Conservation (phyloP, 2,888 invertebrate species). For the Drosophila parthenogenetica region DNA sequence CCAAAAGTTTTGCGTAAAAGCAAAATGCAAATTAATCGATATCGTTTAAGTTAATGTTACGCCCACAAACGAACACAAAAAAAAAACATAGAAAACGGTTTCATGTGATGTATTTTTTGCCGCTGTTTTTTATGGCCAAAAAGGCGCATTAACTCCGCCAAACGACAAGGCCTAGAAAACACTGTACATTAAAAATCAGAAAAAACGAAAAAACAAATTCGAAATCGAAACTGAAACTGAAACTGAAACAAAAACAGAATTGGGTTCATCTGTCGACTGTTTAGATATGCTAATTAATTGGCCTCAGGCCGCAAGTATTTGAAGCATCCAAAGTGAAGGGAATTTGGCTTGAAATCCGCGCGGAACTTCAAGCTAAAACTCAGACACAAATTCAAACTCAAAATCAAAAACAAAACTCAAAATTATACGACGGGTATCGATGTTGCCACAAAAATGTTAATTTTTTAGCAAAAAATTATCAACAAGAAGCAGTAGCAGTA, state of each 20-base stretch:
- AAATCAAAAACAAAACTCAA: not conserved
- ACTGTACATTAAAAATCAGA: constrained; percentile 24
- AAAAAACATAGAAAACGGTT: constrained; percentile 9
- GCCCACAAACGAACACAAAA: constrained; percentile 32
- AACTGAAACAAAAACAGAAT: constrained; percentile 1
- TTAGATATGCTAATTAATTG: constrained; percentile 75
- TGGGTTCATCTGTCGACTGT: constrained; percentile 51
- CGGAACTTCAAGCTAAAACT: constrained; percentile 46
- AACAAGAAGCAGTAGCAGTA: constrained; percentile 38
- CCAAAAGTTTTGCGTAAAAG: constrained; percentile 59
- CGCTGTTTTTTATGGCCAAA: constrained; percentile 4
- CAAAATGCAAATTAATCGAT: constrained; percentile 78
- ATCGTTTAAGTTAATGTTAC: constrained; percentile 68
- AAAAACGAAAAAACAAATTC: not conserved
- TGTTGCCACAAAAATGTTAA: constrained; percentile 68
- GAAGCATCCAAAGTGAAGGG: constrained; percentile 68
- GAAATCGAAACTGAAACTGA: constrained; percentile 32
- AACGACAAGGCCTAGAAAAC: constrained; percentile 12
- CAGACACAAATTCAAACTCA: too few species aligned
- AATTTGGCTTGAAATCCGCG: constrained; percentile 36
- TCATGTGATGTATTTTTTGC: constrained; percentile 48
- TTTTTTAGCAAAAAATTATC: constrained; percentile 59
- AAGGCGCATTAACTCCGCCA: constrained; percentile 30
- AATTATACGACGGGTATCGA: constrained; percentile 24
- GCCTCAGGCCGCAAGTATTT: constrained; percentile 34